Conservation (phyloP, 1,140 invertebrate genomes). For the Zaprionus taronus region DNA sequence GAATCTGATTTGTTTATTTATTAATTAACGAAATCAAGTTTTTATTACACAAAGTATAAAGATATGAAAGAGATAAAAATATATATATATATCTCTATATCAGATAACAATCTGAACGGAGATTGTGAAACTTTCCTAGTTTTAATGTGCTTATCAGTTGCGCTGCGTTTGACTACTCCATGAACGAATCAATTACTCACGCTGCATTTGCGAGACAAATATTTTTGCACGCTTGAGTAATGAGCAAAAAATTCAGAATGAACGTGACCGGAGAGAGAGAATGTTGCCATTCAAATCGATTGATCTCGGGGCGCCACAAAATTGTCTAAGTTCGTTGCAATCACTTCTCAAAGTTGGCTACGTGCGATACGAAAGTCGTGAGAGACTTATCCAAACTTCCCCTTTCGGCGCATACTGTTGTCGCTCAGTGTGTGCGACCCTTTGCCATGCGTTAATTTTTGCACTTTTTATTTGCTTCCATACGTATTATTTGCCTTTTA, state of each 20-base stretch:
- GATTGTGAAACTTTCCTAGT: not conserved
- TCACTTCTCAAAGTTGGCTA: constrained; percentile 16
- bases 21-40: no score
- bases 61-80: not conserved
- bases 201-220: constrained; percentile 19
- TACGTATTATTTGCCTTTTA: constrained; percentile 47
- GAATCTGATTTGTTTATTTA: not conserved
- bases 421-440: constrained; percentile 32
- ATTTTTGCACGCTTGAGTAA: constrained; percentile 39
- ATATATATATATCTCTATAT: not conserved
- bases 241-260: constrained; percentile 40
- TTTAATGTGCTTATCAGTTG: constrained; percentile 9
- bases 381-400: constrained; percentile 32
- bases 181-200: constrained; percentile 70
- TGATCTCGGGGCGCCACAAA: constrained; percentile 33
- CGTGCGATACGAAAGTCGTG: constrained; percentile 31
- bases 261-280: constrained; percentile 54
- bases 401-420: constrained; percentile 15
- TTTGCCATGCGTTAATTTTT: constrained; percentile 59
- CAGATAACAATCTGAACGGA: not conserved
- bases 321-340: constrained; percentile 41
- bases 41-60: no score
- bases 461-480: constrained; percentile 62
- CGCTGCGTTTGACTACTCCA: not conserved
- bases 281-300: constrained; percentile 44